Base-by-base conservation (phyloP, 53 echinoderm and acorn worm species). In the Paracentrotus lividus region DNA sequence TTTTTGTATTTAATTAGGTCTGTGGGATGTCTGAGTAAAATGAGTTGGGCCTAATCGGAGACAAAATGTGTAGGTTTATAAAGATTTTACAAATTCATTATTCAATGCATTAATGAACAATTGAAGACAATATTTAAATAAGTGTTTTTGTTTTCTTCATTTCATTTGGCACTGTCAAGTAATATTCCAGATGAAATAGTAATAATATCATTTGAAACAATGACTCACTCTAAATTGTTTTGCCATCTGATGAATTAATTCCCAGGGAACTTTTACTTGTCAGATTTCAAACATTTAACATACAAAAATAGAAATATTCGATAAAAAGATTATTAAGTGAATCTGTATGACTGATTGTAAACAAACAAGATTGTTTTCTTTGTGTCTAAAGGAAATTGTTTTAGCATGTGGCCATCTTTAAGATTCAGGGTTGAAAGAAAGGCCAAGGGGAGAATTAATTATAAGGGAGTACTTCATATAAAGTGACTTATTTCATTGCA, bases 311-410 rank as follows among this genome's bases (percentile, higher is more conserved):
- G 18, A 36, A 72, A 72, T 72, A 72, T n/a, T 26, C 26, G 24
- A 5, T 8, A n/a, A 7, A n/a, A 4, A 61, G 4, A 26, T 7
- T 61, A n/a, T 26, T 61, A 61, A 61, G 61, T n/a, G 40, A 20
- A 72, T 40, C 15, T 72, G 16, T 38, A 18, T 72, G 40, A 72
- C 12, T 40, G 72, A 72, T 72, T 40, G 72, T 81, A 23, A 81
- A 47, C 33, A 47, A 45, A 24, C 33, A 47, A 45, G 24, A 81
- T 81, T 78, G 81, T 78, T 78, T 78, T 43, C 47, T 78, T 81
- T 81, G n/a, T 21, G 7, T 76, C 6, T n/a, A 81, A 81, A 24
- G 45, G n/a, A 14, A 47, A 81, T 81, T 45, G 27, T 81, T 47
- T 45, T 45, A 81, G n/a, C 81, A 81, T 81, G 26, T 81, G 81